These are phyloP conservation scores for Caenorhabditis becei DNA, from an alignment of 2,888 invertebrate species.

Conservation along the genomic window DNA sequence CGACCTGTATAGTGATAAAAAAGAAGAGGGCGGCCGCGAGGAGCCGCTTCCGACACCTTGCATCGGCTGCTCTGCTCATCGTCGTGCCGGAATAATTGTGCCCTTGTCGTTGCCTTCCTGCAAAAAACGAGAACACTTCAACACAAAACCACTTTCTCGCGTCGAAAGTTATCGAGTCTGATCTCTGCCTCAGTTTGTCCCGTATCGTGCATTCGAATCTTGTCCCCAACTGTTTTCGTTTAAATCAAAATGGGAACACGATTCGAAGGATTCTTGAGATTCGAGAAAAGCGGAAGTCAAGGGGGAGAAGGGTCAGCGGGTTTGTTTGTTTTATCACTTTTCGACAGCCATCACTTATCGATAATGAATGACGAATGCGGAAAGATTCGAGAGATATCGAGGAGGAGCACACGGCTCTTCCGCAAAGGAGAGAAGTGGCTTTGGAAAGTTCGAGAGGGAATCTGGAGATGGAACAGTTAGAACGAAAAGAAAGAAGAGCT, in stretches of 20 bases:
- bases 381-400: too few relatives aligned
- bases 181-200: neutral
- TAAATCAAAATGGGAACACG: slow-evolving; percentile 6
- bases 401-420: neutral
- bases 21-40: slow-evolving; percentile 14
- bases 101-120: slow-evolving; percentile 16
- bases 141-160: slow-evolving; percentile 8
- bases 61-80: slow-evolving; percentile 21
- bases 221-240: neutral
- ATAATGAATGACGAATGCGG: slow-evolving; percentile 38
- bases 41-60: slow-evolving; percentile 53
- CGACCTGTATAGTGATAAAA: neutral
- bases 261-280: neutral
- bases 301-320: neutral
- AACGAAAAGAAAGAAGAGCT: too few relatives aligned
- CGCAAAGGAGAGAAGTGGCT: neutral
- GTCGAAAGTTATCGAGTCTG: neutral
- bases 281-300: slow-evolving; percentile 35
- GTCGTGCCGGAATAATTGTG: slow-evolving; percentile 36
- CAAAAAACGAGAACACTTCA: neutral
- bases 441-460: neutral
- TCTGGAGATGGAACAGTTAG: neutral
- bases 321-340: slow-evolving; percentile 47
- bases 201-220: slow-evolving; percentile 9
- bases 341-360: slow-evolving; percentile 38